Conservation (phyloP, 2,888 invertebrate species). For the Dichetophora obliterata region DNA sequence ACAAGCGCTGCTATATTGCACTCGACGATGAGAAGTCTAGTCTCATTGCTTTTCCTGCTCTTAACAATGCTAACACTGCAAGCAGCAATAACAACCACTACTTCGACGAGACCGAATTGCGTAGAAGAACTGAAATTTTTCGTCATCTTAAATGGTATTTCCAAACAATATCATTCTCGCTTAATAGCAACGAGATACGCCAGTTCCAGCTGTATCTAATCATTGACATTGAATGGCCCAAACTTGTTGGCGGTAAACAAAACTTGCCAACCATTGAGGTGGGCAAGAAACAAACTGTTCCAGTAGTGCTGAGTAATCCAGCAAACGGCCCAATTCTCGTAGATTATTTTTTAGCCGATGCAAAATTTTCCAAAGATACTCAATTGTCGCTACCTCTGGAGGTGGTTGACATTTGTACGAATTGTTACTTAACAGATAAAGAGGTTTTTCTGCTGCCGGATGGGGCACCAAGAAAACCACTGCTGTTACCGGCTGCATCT, state of each 20-base stretch:
- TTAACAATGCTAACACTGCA: constrained; percentile 34
- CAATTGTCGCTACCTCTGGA: constrained; percentile 65
- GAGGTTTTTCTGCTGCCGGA: constrained; percentile 63
- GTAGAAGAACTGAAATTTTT: constrained; percentile 65
- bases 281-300: constrained; percentile 61
- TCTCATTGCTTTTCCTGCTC: constrained; percentile 46
- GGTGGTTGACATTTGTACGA: constrained; percentile 63
- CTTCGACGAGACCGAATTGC: constrained; percentile 65
- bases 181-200: constrained; percentile 65
- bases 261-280: constrained; percentile 64
- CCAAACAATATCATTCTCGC: constrained; percentile 63
- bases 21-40: constrained; percentile 48
- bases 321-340: constrained; percentile 61
- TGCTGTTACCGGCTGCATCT: constrained; percentile 59
- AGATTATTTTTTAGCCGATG: constrained; percentile 65
- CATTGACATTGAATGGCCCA: constrained; percentile 68
- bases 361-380: constrained; percentile 59
- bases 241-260: constrained; percentile 63
- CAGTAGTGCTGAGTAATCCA: constrained; percentile 66
- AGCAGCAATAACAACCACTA: constrained; percentile 57
- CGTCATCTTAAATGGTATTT: constrained; percentile 65
- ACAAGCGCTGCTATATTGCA: constrained; percentile 63
- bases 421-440: constrained; percentile 65
- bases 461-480: constrained; percentile 51
- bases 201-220: constrained; percentile 65